Evolutionary conservation across 2,797 vertebrate species (phyloP).

Genomic region (Lagodon rhomboides): DNA sequence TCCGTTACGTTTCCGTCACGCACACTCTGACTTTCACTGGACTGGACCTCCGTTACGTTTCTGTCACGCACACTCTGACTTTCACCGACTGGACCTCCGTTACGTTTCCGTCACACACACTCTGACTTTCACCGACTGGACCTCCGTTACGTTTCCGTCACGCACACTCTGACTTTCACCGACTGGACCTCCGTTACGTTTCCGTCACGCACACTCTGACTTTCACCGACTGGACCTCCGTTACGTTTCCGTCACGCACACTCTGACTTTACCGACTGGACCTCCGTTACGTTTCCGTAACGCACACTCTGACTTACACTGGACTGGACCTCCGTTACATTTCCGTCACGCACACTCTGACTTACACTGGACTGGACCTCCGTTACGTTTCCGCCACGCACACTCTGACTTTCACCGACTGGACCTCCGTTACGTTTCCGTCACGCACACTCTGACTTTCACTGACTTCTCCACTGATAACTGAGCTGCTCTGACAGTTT

Average conservation of each 20-base stretch:
- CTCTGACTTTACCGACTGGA: not conserved
- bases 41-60: slow-evolving; percentile 5
- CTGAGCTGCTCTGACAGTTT: slow-evolving; percentile 8
- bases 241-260: slow-evolving; percentile 6
- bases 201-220: not conserved
- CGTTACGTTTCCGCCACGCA: too few relatives aligned
- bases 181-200: not conserved
- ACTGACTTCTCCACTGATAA: not conserved
- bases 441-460: not conserved
- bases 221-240: not conserved
- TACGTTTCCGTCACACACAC: not conserved
- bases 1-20: slow-evolving; percentile 6
- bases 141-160: slow-evolving; percentile 10
- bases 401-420: slow-evolving; percentile 28
- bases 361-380: slow-evolving; percentile 30
- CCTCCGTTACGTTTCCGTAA: slow-evolving; percentile 10
- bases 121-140: not conserved
- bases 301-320: not conserved
- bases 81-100: not conserved
- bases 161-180: not conserved
- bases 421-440: slow-evolving; percentile 11
- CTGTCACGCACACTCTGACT: not conserved
- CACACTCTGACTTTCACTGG: not conserved
- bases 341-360: too few relatives aligned
- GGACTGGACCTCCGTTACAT: too few relatives aligned